Evolutionary conservation across 2,888 invertebrate species (phyloP), one percentile per base, ranked within the genome.

Genomic region (Blastobasis lacticolella): DNA sequence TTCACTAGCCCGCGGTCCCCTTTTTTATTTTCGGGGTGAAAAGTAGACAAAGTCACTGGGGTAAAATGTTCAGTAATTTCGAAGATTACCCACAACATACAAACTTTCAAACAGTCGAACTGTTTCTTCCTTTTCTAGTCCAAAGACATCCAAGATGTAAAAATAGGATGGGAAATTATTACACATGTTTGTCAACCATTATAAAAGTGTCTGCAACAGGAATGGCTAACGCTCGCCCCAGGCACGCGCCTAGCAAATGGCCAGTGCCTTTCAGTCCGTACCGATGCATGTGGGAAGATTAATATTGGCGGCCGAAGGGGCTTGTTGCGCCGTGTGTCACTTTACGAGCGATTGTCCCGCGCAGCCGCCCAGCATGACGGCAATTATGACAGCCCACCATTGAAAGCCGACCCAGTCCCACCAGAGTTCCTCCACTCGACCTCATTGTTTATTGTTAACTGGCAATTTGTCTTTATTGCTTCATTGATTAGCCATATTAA

Each of bases 321-420:
- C 7, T 2, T 61, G 62, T 62, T 61, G 63, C 64, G 70, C 67
- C 23, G 23, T 23, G 23, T 73, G 72, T 73, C 73, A 73, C 67
- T 74, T 75, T 75, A 75, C 73, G 73, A 72, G 66, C 74, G 59
- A 73, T 76, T 74, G 75, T 76, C 66, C 65, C 49, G 49, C 58
- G 55, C 54, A 54, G 62, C 62, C 57, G 57, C 59, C 60, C 55
- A 57, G 60, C 59, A 56, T 58, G 56, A 57, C 62, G 60, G 63
- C 61, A 64, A 68, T 67, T 69, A 72, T 71, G 69, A 62, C 61
- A 67, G 63, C 62, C 64, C 63, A 61, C 59, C 62, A 62, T 68
- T 64, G 63, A 64, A 67, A 66, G 63, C 61, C 23, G 23, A 23
- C 50, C 42, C 45, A 38, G 51, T 54, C 56, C 56, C 54, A 50